These are phyloP conservation scores for Butastur rufipennis DNA, from an alignment of 2,113 vertebrate species.

Conservation along the genomic window DNA sequence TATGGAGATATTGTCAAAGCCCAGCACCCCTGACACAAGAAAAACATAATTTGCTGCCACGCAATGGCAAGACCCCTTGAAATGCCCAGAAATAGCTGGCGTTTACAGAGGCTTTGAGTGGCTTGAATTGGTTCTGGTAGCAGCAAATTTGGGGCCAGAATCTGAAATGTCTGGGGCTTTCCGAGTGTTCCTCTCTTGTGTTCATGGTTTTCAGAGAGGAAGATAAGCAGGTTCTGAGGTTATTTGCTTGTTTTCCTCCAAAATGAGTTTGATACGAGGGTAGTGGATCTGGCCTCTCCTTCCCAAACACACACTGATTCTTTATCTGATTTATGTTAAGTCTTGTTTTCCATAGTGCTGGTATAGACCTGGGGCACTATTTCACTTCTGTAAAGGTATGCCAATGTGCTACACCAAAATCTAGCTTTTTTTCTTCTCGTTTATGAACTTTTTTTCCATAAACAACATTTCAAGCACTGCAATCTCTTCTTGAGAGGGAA, in stretches of 20 bases:
- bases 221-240: neutral
- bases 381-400: neutral
- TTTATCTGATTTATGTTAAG: neutral
- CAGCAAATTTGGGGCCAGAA: neutral
- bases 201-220: neutral
- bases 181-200: neutral
- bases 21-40: constrained; percentile 22
- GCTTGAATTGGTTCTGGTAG: neutral
- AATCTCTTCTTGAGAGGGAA: neutral
- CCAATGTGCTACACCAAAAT: rapidly evolving
- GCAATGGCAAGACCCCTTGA: constrained; percentile 8
- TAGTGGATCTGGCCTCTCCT: neutral
- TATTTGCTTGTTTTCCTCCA: neutral
- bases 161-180: neutral
- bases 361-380: neutral
- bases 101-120: neutral
- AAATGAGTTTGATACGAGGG: neutral
- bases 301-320: neutral
- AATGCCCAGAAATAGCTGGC: neutral
- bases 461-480: rapidly evolving
- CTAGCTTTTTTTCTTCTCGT: neutral
- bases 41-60: constrained; percentile 53
- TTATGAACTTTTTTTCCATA: neutral
- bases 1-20: constrained; percentile 43
- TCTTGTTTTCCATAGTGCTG: neutral